Base-by-base conservation (phyloP, 1,140 invertebrate genomes). In the Nymphalis io region DNA sequence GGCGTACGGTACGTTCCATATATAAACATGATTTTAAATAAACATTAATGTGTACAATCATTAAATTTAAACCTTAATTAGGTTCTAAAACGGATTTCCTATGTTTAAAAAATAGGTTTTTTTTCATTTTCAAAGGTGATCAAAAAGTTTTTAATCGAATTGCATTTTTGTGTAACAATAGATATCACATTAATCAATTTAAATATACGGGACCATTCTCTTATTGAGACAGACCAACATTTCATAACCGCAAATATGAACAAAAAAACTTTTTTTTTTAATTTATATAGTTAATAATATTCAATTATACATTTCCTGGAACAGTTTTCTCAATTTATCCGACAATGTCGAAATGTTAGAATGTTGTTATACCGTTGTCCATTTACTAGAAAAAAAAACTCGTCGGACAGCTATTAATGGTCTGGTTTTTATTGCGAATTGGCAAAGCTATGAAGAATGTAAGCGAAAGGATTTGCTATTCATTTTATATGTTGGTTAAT, bases 321-420 rank as follows among this genome's bases (percentile, higher is more conserved):
- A 68, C 27, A 23, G 11, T 69, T 69, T 69, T 69, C 67, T 69
- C 60, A 62, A 62, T 69, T 69, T 48, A 62, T 13, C 60, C 51
- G 23, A 58, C 60, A 69, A 62, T 69, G 67, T 62, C 40, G 60
- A 69, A 69, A 74, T 59, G 51, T 62, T 74, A 71, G 72, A 73
- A 73, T 73, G 72, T 73, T 61, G 72, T 70, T 53, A 64, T 70
- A 68, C 68, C 73, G 73, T 74, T 74, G 72, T 68, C 55, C 69
- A 68, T 67, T 71, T 68, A 68, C 62, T 57, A 55, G 59, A 20
- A 20, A 23, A 40, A 74, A 69, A 71, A 65, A 64, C 73, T 68
- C 39, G 72, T 68, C 48, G 20, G 60, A 23, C 73, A 3, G 57
- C 64, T 68, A 23, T 16, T 16, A 55, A 21, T 44, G n/a, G 48